These are phyloP conservation scores for Pedetes capensis DNA, from an alignment of 2,113 vertebrate genomes.

Conservation along the genomic window DNA sequence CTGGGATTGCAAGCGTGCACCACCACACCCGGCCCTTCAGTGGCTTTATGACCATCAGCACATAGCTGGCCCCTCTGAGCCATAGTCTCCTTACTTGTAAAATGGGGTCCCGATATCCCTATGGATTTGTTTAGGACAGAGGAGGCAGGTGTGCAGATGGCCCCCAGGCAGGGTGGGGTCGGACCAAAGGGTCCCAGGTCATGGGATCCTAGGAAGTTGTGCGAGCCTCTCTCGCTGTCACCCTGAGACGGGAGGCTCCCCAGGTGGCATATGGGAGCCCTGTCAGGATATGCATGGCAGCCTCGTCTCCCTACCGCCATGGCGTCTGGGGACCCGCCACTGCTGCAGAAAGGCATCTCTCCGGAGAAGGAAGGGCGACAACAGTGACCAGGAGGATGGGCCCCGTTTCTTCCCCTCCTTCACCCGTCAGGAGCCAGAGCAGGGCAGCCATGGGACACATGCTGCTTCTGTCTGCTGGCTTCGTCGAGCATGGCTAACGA, in stretches of 20 bases:
- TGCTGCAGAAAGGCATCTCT: neutral
- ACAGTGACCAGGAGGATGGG: fast-evolving
- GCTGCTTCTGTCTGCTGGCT: neutral
- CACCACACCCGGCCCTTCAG: fast-evolving
- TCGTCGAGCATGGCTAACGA: neutral
- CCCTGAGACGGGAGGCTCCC: too few species aligned
- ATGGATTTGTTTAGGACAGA: fast-evolving
- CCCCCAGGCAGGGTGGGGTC: neutral
- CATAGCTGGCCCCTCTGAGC: neutral
- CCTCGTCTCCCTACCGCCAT: neutral
- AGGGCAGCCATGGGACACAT: fast-evolving
- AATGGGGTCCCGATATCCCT: fast-evolving
- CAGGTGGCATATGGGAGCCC: neutral
- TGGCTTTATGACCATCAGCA: neutral
- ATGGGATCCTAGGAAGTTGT: neutral
- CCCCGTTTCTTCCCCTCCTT: neutral
- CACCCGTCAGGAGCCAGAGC: fast-evolving
- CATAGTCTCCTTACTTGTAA: fast-evolving
- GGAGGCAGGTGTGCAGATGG: neutral
- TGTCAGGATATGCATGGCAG: fast-evolving
- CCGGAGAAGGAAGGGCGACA: fast-evolving
- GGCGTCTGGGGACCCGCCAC: too few species aligned
- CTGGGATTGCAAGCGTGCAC: too few species aligned
- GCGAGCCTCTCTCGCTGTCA: neutral
- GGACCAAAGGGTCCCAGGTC: neutral